These are phyloP conservation scores for Forbesichthys agassizii DNA, from an alignment of 2,113 vertebrate genomes.

Conservation along the genomic window DNA sequence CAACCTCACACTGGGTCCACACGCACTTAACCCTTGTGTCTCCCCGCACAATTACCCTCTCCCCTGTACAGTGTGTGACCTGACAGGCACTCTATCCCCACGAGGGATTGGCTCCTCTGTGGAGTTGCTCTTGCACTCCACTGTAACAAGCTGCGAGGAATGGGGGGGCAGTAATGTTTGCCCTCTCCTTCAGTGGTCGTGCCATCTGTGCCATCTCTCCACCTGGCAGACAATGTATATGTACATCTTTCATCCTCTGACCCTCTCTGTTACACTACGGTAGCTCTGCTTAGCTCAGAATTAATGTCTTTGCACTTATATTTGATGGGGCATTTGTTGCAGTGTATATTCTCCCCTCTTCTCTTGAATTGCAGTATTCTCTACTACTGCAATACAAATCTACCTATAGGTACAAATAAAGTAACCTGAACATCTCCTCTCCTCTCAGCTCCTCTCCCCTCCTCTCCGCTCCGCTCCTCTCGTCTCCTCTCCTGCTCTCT, in stretches of 20 bases:
- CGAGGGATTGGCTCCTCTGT: conserved; percentile 22
- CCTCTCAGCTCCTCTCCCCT: neutral
- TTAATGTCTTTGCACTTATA: no score
- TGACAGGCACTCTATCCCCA: conserved; percentile 23
- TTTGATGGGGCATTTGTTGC: no score
- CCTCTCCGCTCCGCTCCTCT: neutral
- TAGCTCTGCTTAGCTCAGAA: no score
- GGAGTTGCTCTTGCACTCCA: conserved; percentile 32
- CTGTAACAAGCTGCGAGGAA: conserved; percentile 40
- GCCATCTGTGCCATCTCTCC: conserved; percentile 57
- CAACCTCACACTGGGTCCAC: conserved; percentile 18
- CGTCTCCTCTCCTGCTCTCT: conserved; percentile 32
- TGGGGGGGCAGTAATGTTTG: conserved; percentile 46
- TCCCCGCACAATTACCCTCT: conserved; percentile 19
- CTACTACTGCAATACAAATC: no score
- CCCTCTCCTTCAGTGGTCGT: conserved; percentile 49
- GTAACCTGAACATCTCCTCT: no score
- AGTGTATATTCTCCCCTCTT: no score
- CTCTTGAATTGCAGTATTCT: no score
- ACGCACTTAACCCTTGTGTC: conserved; percentile 6
- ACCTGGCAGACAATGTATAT: no score
- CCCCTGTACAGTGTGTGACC: conserved; percentile 30
- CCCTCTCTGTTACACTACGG: no score
- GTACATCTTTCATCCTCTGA: no score
- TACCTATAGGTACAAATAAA: no score